These are phyloP conservation scores for Nerophis lumbriciformis DNA, from an alignment of 2,113 vertebrate species.

Conservation along the genomic window DNA sequence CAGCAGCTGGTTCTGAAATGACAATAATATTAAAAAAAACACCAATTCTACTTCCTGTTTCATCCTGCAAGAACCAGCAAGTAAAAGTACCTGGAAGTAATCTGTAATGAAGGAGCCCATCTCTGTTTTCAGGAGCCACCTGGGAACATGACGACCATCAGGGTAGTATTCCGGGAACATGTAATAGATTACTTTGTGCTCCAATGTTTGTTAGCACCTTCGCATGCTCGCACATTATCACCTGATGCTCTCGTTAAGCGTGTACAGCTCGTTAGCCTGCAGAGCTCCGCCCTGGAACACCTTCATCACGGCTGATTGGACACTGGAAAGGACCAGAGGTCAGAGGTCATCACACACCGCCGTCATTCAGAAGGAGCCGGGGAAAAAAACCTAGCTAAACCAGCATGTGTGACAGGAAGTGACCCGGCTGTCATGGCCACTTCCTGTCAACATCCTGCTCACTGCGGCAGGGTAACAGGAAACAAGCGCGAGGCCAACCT, in stretches of 20 bases:
- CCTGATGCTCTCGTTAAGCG: conserved; percentile 93
- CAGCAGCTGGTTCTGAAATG: conserved; percentile 86
- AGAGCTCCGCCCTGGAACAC: conserved; percentile 89
- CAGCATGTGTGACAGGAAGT: conserved; percentile 31
- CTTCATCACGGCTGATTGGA: conserved; percentile 91
- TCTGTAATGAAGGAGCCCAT: conserved; percentile 93
- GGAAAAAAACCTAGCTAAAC: background rate
- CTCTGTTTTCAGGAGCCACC: conserved; percentile 89
- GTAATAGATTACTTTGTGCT: too few species aligned
- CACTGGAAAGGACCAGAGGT: conserved; percentile 62
- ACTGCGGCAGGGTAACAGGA: conserved; percentile 19
- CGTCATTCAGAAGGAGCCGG: background rate
- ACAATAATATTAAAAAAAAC: background rate
- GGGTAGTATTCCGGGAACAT: too few species aligned
- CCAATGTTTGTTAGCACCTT: too few species aligned
- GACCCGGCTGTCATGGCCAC: conserved; percentile 18
- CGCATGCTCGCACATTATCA: conserved; percentile 38
- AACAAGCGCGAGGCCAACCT: background rate
- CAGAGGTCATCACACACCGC: background rate
- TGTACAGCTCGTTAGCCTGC: conserved; percentile 85
- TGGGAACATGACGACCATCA: conserved; percentile 38
- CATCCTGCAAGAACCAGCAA: too few species aligned
- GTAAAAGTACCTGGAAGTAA: conserved; percentile 84
- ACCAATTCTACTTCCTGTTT: background rate
- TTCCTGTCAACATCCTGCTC: conserved; percentile 56